Evolutionary conservation across 2,888 invertebrate genomes (phyloP), one percentile per base, ranked within the genome.

Genomic region (Chymomyza fuscimana): DNA sequence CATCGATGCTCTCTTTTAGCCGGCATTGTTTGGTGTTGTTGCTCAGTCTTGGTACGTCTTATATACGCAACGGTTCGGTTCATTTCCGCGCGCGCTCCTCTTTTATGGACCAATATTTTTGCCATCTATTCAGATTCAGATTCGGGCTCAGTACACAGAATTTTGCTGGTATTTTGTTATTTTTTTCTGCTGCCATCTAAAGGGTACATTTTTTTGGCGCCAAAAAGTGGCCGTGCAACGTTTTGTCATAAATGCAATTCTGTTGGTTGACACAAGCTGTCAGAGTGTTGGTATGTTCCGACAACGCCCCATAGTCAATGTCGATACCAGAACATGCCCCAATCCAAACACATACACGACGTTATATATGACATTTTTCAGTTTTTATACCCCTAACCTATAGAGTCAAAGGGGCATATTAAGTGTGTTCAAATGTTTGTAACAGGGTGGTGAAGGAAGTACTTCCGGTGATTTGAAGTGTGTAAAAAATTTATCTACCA

Each of bases 241-340:
- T 19, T 54, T 19, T 16, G 51, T 58, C 50, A 63, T 64, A 78
- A 81, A 90, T 90, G 90, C 90, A 90, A 79, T 90, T 87, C 77
- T 90, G 90, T 72, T 90, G 90, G 91, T 78, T 90, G 80, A 75
- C 89, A 79, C 78, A 84, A 70, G 78, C 81, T 69, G 87, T 80
- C 74, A 75, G 78, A 78, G 75, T 69, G 77, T 78, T 77, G 79
- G 70, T 74, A 65, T 72, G 19, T 22, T 5, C 66, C 60, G 29
- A 68, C 46, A 67, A 65, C 51, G 56, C 40, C 54, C 40, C 12
- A 16, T 54, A 40, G 61, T 16, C 16, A 50, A 58, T 65, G 40
- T 36, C 29, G 60, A 50, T 40, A 25, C 36, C 19, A 16, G 61
- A 58, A 54, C 64, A 25, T 52, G 65, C 65, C 25, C 59, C 65